These are phyloP conservation scores for Sturnira hondurensis DNA, from an alignment of 2,113 vertebrate species.

Conservation along the genomic window DNA sequence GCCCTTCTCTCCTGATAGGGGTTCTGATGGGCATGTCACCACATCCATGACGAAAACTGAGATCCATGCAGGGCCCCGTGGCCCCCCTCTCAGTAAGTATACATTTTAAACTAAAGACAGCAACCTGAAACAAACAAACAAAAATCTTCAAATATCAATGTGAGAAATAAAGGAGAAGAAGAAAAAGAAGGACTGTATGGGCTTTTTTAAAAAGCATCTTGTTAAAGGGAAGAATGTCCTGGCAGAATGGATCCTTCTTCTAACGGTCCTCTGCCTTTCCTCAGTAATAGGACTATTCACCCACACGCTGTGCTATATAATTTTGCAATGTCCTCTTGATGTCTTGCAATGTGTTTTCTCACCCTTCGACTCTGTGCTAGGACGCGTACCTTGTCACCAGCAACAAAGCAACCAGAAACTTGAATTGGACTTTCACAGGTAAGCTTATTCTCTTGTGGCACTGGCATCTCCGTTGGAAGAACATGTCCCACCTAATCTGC, in stretches of 20 bases:
- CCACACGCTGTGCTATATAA: background rate
- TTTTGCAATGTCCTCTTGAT: background rate
- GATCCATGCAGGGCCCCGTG: background rate
- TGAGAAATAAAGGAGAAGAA: background rate
- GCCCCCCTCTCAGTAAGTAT: background rate
- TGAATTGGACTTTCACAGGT: background rate
- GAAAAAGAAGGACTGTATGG: background rate
- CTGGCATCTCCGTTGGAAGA: background rate
- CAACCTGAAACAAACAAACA: background rate
- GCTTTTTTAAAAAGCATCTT: background rate
- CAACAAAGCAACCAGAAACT: background rate
- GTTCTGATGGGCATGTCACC: background rate
- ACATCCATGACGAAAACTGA: background rate
- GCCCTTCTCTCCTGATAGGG: background rate
- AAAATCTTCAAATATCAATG: background rate
- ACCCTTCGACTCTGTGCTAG: background rate
- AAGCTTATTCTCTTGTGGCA: background rate
- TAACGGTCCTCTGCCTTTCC: background rate
- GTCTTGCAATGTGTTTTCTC: background rate
- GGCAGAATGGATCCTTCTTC: background rate
- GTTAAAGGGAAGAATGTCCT: background rate
- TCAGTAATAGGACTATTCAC: background rate
- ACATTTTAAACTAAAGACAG: background rate
- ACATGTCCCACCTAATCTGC: background rate
- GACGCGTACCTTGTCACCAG: background rate